These are phyloP conservation scores for Axis porcinus DNA, from an alignment of 2,113 vertebrate genomes.

Conservation along the genomic window DNA sequence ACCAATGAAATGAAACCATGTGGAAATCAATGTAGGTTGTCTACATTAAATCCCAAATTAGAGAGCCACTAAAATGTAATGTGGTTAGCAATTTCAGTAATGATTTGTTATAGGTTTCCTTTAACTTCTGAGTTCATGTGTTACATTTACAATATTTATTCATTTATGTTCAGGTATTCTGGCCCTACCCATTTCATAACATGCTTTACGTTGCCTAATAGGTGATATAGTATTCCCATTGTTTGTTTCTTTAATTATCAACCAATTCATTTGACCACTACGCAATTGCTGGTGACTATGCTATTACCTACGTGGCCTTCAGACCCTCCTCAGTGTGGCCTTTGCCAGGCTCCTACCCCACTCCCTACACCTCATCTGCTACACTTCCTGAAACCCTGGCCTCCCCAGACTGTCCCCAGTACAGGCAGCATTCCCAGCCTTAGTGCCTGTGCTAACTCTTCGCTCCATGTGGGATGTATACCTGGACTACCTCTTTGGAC, in stretches of 20 bases:
- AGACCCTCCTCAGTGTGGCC: too few relatives aligned
- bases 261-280: background rate
- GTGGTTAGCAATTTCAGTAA: background rate
- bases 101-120: background rate
- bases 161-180: background rate
- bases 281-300: background rate
- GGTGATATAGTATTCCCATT: background rate
- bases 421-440: background rate
- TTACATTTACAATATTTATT: background rate
- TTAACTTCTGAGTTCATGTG: background rate
- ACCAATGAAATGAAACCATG: background rate
- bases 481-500: rapidly evolving
- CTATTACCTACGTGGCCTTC: background rate
- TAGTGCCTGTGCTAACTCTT: background rate
- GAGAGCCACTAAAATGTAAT: background rate
- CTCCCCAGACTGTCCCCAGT: background rate
- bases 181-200: background rate
- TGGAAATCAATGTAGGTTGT: background rate
- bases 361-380: background rate
- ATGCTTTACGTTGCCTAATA: background rate
- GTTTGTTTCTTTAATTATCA: background rate
- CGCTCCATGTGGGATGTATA: too few relatives aligned
- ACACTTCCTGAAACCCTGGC: background rate
- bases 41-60: background rate
- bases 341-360: background rate